Conservation (phyloP, 2,888 invertebrate species). For the Aphodius granarius region DNA sequence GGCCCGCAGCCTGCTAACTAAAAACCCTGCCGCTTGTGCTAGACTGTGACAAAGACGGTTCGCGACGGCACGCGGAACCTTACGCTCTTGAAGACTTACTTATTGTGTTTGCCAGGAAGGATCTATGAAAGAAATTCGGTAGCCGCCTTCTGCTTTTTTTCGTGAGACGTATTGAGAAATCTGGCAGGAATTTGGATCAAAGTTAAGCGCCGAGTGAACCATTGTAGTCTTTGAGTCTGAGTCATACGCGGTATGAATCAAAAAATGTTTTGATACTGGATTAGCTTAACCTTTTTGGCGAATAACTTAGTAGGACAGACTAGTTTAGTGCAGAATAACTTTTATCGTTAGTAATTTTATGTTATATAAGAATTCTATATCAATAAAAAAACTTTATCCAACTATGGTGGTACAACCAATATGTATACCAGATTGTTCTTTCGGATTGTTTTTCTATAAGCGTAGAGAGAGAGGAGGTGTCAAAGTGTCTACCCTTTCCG, state of each 20-base stretch:
- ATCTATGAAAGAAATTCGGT: not conserved
- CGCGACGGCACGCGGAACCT: not conserved
- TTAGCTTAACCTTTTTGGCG: not conserved
- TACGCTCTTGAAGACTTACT: not conserved
- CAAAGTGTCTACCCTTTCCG: conserved; percentile 50
- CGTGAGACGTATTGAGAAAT: not conserved
- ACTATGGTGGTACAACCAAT: not conserved
- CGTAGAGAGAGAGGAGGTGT: conserved; percentile 37
- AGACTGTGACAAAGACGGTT: conserved; percentile 47
- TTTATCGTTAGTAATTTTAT: too few relatives aligned
- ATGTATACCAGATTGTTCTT: not conserved
- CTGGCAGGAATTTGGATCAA: not conserved
- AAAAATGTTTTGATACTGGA: not conserved
- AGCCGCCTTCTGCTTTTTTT: not conserved
- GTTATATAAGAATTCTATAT: too few relatives aligned
- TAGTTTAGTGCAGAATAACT: too few relatives aligned
- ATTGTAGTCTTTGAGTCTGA: not conserved
- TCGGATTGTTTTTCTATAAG: not conserved
- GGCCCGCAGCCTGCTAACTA: conserved; percentile 49
- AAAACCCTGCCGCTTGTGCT: conserved; percentile 46
- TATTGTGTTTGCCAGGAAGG: not conserved
- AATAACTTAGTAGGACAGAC: too few relatives aligned
- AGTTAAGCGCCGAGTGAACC: not conserved
- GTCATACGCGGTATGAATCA: not conserved
- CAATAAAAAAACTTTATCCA: too few relatives aligned